Evolutionary conservation across 2,113 vertebrate genomes (phyloP).

Genomic region (Zeus faber): DNA sequence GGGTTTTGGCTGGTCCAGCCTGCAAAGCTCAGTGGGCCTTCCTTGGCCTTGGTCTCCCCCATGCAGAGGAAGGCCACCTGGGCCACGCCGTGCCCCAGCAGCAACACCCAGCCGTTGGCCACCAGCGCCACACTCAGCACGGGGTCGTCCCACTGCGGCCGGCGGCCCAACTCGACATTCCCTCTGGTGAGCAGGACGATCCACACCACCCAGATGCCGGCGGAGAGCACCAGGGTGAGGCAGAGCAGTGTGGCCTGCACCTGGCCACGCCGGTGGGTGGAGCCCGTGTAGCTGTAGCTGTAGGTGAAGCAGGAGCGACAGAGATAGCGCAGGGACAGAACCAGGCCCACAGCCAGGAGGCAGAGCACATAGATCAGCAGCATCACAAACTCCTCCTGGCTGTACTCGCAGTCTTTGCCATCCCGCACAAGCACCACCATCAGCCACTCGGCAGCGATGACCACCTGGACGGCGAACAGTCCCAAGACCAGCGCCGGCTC

Average conservation of each 20-base stretch:
- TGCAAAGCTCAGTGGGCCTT: conserved; percentile 54
- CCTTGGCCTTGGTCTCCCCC: conserved; percentile 40
- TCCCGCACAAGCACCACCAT: conserved; percentile 72
- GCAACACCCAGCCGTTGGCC: conserved; percentile 85
- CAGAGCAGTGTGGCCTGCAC: conserved; percentile 73
- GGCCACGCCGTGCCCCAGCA: conserved; percentile 77
- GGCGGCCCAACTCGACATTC: conserved; percentile 43
- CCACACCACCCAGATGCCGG: conserved; percentile 85
- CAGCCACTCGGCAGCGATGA: conserved; percentile 82
- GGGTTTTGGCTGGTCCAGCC: conserved; percentile 65
- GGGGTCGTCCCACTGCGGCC: conserved; percentile 81
- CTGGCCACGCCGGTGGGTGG: conserved; percentile 67
- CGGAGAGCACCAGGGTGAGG: conserved; percentile 78
- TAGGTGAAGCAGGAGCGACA: conserved; percentile 57
- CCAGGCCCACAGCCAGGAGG: conserved; percentile 76
- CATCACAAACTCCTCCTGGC: conserved; percentile 83
- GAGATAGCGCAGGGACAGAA: conserved; percentile 69
- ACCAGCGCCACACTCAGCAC: conserved; percentile 81
- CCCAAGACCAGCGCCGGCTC: conserved; percentile 69
- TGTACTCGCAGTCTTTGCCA: conserved; percentile 50
- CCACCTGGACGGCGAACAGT: conserved; percentile 81
- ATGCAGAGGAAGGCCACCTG: conserved; percentile 80
- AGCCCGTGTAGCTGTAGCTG: conserved; percentile 57
- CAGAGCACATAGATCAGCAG: conserved; percentile 86
- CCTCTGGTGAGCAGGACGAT: conserved; percentile 79